Base-by-base conservation (phyloP, 2,888 invertebrate genomes). In the Julus scanicus region DNA sequence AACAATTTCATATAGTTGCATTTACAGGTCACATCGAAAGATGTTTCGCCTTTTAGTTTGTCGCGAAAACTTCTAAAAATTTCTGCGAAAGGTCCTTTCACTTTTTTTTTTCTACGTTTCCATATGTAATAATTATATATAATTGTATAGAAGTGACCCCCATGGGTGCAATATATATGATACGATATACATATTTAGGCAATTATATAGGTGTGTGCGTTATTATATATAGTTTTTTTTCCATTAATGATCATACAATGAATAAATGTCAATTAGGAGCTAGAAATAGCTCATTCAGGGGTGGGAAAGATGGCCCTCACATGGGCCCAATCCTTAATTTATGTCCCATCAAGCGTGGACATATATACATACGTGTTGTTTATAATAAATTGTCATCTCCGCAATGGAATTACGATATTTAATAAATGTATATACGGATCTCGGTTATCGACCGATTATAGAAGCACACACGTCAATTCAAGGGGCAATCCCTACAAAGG, bases 121-220 rank as follows among this genome's bases (percentile, higher is more conserved):
- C 71, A 71, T 71, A 71, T 71, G 20, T 71, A 71, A 9, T 29
- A 71, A 44, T n/a, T 71, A 71, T 29, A n/a, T 71, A 29, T 71
- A 71, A 71, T 71, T 71, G 71, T 71, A 71, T 71, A 71, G 71
- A 29, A 71, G 71, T 71, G 71, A 71, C 71, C 71, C 71, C 71
- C 71, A 29, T 71, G 71, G 71, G 71, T 71, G 71, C 71, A 71
- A 71, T 71, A 71, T 71, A 71, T 71, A 71, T 71, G 71, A 71
- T 71, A 71, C 71, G 71, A 71, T 71, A 71, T 29, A 44, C 44
- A 71, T 71, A 71, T 71, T 71, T 71, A 71, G 71, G 71, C 71
- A 71, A 29, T 71, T 71, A 71, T 71, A 29, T 71, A 71, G 71
- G 71, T 71, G 71, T 71, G 71, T 20, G 71, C 71, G 71, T 71